Base-by-base conservation (phyloP, 2,888 invertebrate genomes). In the Oscheius sp. region DNA sequence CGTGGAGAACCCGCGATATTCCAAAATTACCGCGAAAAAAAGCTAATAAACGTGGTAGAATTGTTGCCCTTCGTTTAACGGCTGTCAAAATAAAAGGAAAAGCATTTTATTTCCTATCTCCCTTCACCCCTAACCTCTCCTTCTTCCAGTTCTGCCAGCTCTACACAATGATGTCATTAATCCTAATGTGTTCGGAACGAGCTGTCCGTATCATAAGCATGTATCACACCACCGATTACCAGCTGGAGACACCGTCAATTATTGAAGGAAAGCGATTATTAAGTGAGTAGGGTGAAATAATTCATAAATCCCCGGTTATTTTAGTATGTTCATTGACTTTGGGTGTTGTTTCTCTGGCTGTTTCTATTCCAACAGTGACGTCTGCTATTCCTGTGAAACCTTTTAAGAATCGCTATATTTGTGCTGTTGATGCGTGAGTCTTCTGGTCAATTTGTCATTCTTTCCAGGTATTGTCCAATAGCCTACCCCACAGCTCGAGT, bases 341-440 rank as follows among this genome's bases (percentile, higher is more conserved):
- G 49, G 68, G 66, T 18, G 35, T 63, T 13, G 58, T 75, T 18
- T 75, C 79, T 23, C 76, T 79, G 2, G 69, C 78, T 1, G 61
- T 83, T 46, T 59, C 76, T 13, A 59, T 76, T 58, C 80, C 80
- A 3, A 55, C 76, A 41, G 69, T 75, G 21, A 74, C 81, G 6
- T 64, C 63, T 9, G 79, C 75, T 2, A 85, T 87, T 70, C 84
- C 84, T 1, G 84, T 84, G 16, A 79, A 82, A 35, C 75, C 80
- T 21, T 87, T 82, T 70, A 73, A 76, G 25, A 86, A 80, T 71
- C 82, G 87, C 49, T 87, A 85, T 72, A 68, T 87, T n/a, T 87
- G 87, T 69, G 85, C 79, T 12, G 84, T 87, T 46, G 86, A 83
- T 55, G 79, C 80, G 86, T 85, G 69, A 69, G 64, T 74, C 9